Evolutionary conservation across 2,797 vertebrate genomes (phyloP).

Genomic region (Acanthiza pusilla): DNA sequence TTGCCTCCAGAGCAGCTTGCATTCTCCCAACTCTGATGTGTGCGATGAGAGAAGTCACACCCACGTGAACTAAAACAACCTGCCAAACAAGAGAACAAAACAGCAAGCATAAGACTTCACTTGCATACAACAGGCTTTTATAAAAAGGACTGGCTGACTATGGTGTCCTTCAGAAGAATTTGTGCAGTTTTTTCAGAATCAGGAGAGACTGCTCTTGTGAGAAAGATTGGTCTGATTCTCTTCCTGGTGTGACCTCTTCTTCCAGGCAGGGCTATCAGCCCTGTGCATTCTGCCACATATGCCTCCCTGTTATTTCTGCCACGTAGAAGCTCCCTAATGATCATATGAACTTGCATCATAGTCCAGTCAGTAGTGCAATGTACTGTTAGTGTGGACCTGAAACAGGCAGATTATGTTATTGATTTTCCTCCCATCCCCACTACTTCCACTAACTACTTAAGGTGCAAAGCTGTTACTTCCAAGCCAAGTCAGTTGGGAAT

Average conservation of each 20-base stretch:
- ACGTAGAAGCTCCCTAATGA: neutral
- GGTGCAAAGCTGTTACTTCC: neutral
- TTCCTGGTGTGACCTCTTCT: neutral
- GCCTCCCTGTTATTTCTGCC: neutral
- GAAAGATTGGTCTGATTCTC: neutral
- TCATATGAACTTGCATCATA: neutral
- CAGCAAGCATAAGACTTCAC: neutral
- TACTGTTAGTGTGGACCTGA: neutral
- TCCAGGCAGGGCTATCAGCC: neutral
- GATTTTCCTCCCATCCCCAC: neutral
- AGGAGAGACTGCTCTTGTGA: neutral
- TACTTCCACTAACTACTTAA: neutral
- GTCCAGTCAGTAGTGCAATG: neutral
- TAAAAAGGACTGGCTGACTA: neutral
- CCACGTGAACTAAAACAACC: slow-evolving; percentile 81
- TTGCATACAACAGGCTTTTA: neutral
- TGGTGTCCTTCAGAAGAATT: neutral
- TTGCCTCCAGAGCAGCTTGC: slow-evolving; percentile 84
- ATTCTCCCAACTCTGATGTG: slow-evolving; percentile 82
- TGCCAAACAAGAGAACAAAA: slow-evolving; percentile 31
- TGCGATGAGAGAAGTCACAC: slow-evolving; percentile 82
- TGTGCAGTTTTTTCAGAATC: neutral
- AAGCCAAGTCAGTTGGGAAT: neutral
- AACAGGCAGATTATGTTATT: neutral
- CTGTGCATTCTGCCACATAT: neutral